Percentiles rank a stretch among this genome's conserved stretches.
Evolutionary conservation across 1,140 invertebrate genomes (phyloP).

Genomic region (Pseudomyrmex sp.): DNA sequence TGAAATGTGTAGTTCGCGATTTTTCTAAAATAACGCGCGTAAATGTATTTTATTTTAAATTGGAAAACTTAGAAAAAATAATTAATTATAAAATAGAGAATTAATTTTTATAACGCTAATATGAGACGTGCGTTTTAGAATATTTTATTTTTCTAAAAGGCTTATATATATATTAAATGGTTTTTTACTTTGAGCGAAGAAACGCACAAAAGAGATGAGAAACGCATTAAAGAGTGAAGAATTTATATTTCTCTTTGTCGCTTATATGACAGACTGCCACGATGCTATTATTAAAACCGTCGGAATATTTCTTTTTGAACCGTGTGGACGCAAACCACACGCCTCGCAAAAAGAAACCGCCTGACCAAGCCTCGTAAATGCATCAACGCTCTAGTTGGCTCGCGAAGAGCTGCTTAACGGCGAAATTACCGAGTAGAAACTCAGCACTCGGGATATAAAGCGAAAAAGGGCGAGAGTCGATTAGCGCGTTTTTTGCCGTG

Average conservation of each 20-base stretch:
- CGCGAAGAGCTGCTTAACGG: slow-evolving; percentile 38
- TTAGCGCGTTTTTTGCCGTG: slow-evolving; percentile 28
- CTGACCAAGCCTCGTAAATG: slow-evolving; percentile 41
- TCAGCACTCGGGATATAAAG: neutral
- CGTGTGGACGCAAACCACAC: slow-evolving; percentile 15
- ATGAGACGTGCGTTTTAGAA: neutral
- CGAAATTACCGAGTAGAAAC: slow-evolving; percentile 23
- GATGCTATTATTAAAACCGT: slow-evolving; percentile 26
- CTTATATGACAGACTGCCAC: neutral
- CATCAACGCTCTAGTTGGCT: slow-evolving; percentile 53
- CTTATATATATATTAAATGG: neutral
- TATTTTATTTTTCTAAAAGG: neutral
- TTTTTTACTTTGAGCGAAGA: neutral
- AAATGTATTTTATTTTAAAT: neutral
- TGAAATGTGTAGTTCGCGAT: neutral
- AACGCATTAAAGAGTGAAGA: neutral
- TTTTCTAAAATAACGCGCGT: neutral
- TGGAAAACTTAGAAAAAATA: too few species aligned
- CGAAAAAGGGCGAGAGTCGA: slow-evolving; percentile 10
- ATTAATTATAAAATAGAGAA: too few species aligned
- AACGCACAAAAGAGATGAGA: neutral
- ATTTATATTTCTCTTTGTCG: neutral
- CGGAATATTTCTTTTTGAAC: slow-evolving; percentile 35
- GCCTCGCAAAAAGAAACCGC: slow-evolving; percentile 34
- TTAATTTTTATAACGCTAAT: neutral